phyloP scores from a whole-genome alignment of 2,888 invertebrate species.

The Lottia scabra region DNA sequence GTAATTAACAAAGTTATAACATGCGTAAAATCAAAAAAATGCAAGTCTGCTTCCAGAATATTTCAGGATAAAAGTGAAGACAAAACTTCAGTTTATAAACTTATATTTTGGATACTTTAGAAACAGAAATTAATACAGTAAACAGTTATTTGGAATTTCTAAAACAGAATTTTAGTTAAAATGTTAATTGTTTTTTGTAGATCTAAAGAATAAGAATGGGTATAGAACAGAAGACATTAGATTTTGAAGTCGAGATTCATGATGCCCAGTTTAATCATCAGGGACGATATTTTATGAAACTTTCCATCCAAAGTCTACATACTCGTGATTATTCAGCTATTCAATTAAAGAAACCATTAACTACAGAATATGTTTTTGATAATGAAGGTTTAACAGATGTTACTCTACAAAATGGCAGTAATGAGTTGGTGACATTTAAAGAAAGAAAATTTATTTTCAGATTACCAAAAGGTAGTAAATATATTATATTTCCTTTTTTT shows the following conservation, averaged over 20 bases:
- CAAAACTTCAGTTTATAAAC: too few relatives aligned
- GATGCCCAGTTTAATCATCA: conserved; percentile 58
- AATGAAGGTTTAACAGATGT: conserved; percentile 51
- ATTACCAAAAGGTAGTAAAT: conserved; percentile 61
- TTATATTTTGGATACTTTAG: too few relatives aligned
- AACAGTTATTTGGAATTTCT: too few relatives aligned
- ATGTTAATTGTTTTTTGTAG: too few relatives aligned
- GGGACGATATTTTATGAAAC: conserved; percentile 53
- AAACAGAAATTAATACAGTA: too few relatives aligned
- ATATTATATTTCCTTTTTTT: too few relatives aligned
- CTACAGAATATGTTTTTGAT: conserved; percentile 32
- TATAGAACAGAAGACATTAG: conserved; percentile 50
- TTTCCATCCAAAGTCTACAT: conserved; percentile 49
- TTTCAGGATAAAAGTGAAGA: too few relatives aligned
- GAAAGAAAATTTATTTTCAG: conserved; percentile 54
- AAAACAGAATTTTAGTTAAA: too few relatives aligned
- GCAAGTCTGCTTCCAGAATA: too few relatives aligned
- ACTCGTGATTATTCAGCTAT: conserved; percentile 49
- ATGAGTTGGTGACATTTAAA: conserved; percentile 45
- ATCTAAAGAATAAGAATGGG: conserved; percentile 24
- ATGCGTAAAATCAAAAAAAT: too few relatives aligned
- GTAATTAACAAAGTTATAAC: too few relatives aligned
- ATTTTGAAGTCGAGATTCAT: conserved; percentile 51
- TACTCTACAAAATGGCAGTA: conserved; percentile 43
- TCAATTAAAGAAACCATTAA: conserved; percentile 32